These are phyloP conservation scores for Halcyon smyrnensis DNA, from an alignment of 2,797 vertebrate species.

Conservation along the genomic window DNA sequence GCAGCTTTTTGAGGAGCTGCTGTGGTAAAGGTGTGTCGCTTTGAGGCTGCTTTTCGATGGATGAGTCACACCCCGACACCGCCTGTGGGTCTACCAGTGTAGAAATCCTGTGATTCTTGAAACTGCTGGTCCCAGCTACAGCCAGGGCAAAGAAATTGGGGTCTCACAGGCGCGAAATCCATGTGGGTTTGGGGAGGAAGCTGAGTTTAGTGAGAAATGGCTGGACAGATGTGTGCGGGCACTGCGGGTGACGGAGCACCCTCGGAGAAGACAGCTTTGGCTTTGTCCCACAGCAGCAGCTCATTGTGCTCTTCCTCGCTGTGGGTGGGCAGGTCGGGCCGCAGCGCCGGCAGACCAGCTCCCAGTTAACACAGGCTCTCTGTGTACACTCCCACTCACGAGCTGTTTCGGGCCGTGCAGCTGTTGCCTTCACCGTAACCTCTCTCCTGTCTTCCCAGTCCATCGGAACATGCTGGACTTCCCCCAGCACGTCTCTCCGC, in stretches of 20 bases:
- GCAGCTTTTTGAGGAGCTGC: neutral
- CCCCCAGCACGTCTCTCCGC: conserved; percentile 92
- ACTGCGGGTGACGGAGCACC: neutral
- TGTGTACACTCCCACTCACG: fast-evolving
- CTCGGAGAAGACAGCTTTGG: neutral
- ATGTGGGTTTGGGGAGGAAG: fast-evolving
- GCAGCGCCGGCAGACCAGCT: neutral
- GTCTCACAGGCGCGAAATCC: fast-evolving
- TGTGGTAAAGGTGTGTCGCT: neutral
- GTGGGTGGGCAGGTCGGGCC: neutral
- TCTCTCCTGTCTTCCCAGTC: conserved; percentile 74
- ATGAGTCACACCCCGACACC: fast-evolving
- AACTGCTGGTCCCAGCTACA: neutral
- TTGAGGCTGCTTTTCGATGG: neutral
- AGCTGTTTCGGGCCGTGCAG: fast-evolving
- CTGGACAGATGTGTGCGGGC: fast-evolving
- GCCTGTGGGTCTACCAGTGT: fast-evolving
- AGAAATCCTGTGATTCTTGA: neutral
- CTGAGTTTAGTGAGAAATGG: neutral
- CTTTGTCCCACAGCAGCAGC: neutral
- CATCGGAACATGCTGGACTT: conserved; percentile 94
- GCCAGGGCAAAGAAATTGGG: neutral
- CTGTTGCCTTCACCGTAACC: fast-evolving
- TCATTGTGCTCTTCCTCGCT: fast-evolving
- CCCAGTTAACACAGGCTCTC: neutral